Base-by-base conservation (phyloP, 2,888 invertebrate species). In the Oxycera nigricornis region DNA sequence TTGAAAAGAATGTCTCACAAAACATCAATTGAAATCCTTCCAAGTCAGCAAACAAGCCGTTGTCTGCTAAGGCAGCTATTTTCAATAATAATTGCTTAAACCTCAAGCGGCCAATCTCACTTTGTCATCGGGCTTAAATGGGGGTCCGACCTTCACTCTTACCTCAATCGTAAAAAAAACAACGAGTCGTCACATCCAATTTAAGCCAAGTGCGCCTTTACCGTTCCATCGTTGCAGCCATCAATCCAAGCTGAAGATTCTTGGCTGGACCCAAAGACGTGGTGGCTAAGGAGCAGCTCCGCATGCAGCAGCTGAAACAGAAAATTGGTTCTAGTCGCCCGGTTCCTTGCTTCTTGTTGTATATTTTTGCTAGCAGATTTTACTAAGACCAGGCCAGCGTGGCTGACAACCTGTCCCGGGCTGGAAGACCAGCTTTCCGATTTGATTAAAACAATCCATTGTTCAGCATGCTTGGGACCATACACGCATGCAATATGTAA, bases 101-200 rank as follows among this genome's bases (percentile, higher is more conserved):
- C 24, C 24, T 24, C 55, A 61, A 30, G 61, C 20, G 20, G 6
- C 35, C 26, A 62, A 62, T 62, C 62, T 62, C 22, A 39, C 35
- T 35, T 62, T 62, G 62, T 26, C 62, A 62, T 62, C 62, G 31
- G 62, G 62, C 17, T 17, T 6, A 28, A 35, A 20, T 26, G 20
- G 35, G 39, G 62, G 35, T 17, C 22, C 62, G 62, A 62, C 62
- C 62, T 62, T 62, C 62, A 62, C 62, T 62, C 39, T 62, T 62
- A 62, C 62, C 62, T 62, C 62, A 62, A 30, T 35, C 35, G 31
- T 20, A 24, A 55, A 55, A 24, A 55, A 20, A 30, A 35, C 35
- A 35, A 31, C 9, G 9, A 20, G 17, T 17, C 24, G 24, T 62
- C 62, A 35, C 31, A 62, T 62, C 62, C 22, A 62, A 62, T 35